Percentiles rank a stretch among this genome's conserved stretches.
Conservation (phyloP, 2,113 vertebrate genomes). For the Paralichthys olivaceus region DNA sequence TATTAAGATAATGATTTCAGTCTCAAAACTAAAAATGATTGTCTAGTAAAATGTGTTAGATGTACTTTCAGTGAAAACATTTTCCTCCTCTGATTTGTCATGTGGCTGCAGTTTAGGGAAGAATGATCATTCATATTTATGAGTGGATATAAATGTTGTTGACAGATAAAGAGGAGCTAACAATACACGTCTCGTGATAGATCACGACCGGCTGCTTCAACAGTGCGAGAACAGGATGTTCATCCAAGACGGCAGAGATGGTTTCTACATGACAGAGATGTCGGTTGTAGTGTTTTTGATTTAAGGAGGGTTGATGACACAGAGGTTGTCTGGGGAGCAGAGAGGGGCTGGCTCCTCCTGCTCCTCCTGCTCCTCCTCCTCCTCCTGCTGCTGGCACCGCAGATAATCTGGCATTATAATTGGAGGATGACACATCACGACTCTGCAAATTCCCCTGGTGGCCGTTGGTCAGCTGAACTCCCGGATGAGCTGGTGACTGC, state of each 20-base stretch:
- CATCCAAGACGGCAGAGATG: background rate
- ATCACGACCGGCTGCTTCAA: background rate
- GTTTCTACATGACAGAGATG: no score
- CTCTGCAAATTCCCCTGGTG: constrained; percentile 33
- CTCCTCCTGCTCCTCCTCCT: background rate
- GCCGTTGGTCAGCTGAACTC: constrained; percentile 49
- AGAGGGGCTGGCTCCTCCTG: constrained; percentile 1
- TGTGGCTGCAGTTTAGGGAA: background rate
- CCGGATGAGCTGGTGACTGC: constrained; percentile 21
- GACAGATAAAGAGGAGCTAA: background rate
- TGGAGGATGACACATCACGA: constrained; percentile 60
- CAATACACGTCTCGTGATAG: no score
- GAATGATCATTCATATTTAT: background rate
- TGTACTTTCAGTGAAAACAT: no score
- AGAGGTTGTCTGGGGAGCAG: constrained; percentile 17
- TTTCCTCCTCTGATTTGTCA: background rate
- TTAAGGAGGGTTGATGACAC: background rate
- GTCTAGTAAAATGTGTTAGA: background rate
- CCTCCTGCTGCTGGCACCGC: constrained; percentile 8
- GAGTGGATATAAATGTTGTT: no score
- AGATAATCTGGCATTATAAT: constrained; percentile 61
- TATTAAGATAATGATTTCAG: background rate
- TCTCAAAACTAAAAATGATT: background rate
- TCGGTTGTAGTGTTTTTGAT: background rate
- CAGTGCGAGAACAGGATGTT: background rate